Base-by-base conservation (phyloP, 2,797 vertebrate genomes). In the Caiman crocodilus region DNA sequence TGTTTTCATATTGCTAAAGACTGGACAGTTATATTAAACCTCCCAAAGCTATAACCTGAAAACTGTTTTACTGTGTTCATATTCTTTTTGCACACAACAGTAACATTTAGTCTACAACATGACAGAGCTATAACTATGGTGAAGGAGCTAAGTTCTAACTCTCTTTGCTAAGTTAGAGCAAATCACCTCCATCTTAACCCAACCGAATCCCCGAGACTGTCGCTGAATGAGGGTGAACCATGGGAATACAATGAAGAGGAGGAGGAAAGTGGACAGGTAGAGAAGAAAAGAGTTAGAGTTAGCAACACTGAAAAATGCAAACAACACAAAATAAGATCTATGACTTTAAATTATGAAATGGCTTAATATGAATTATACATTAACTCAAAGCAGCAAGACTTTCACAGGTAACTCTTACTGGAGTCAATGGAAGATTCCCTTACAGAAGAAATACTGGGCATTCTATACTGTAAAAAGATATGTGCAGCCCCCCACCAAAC, bases 181-280 rank as follows among this genome's bases (percentile, higher is more conserved):
- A 92, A 82, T 97, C 95, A 97, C 94, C 96, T 96, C 88, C 85
- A 93, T 50, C 74, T 96, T 96, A 97, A 95, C 95, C 96, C 90
- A 94, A 63, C 92, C 23, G 90, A 97, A 96, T 88, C 95, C 95
- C 88, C 94, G 86, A 85, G 94, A 89, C 13, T 94, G 94, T 14
- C 91, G 92, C 85, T 94, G 94, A 58, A 79, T 18, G 86, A 93
- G 59, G 78, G 71, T 55, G 85, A 95, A 64, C 87, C 92, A 23
- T 15, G 77, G 63, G 61, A 85, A 80, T 23, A 76, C 58, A 28
- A 85, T n/a, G 91, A 67, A 56, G 69, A 75, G 21, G 6, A 64
- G 78, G 3, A 74, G 60, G 85, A 81, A 89, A 58, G 73, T 76
- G 79, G 63, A 69, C 58, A 93, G 92, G 90, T 74, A 96, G 13